phyloP scores from a whole-genome alignment of 2,113 vertebrate species.

The Trichomycterus rosablanca region DNA sequence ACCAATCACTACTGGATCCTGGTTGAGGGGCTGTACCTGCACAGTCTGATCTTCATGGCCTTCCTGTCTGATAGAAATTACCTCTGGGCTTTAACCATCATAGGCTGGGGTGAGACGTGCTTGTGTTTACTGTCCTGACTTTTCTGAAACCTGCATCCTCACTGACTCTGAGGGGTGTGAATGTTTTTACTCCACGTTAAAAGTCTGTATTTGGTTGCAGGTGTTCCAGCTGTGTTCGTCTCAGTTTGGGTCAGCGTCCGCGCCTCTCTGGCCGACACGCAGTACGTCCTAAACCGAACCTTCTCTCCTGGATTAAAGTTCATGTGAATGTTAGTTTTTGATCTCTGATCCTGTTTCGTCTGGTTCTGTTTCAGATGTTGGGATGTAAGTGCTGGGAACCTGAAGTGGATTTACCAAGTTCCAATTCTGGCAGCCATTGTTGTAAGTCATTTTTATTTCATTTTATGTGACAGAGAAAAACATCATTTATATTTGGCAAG shows the following conservation, averaged over 20 bases:
- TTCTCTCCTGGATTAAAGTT: neutral
- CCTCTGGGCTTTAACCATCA: constrained; percentile 84
- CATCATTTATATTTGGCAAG: too few species aligned
- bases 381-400: constrained; percentile 76
- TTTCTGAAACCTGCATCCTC: neutral
- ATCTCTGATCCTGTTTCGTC: neutral
- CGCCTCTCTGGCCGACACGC: constrained; percentile 74
- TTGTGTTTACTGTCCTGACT: too few species aligned
- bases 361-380: constrained; percentile 68
- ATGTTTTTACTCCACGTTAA: too few species aligned
- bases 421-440: constrained; percentile 75
- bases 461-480: too few species aligned
- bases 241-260: constrained; percentile 76
- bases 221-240: constrained; percentile 77
- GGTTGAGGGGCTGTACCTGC: constrained; percentile 87
- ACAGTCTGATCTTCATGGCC: constrained; percentile 91
- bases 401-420: constrained; percentile 81
- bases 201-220: constrained; percentile 44
- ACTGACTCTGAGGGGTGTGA: too few species aligned
- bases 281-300: constrained; percentile 60
- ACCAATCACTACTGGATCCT: constrained; percentile 93
- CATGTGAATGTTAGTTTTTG: neutral
- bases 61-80: constrained; percentile 86
- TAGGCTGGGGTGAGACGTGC: constrained; percentile 80
- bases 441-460: constrained; percentile 51